These are phyloP conservation scores for Empidonax alnorum DNA, from an alignment of 2,113 vertebrate species.

Conservation along the genomic window DNA sequence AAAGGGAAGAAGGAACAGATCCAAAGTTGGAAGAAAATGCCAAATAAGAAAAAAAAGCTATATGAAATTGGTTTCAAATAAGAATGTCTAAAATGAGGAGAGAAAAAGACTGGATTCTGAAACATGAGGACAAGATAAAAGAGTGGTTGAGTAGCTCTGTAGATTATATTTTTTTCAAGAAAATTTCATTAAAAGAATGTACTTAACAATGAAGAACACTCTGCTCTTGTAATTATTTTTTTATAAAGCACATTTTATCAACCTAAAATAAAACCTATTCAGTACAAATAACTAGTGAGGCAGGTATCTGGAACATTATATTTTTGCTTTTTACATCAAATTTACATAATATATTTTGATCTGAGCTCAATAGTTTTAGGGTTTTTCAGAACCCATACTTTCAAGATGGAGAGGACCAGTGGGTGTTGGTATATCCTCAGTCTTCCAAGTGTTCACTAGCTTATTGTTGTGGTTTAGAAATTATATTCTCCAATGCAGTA, in stretches of 20 bases:
- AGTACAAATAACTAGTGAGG: background rate
- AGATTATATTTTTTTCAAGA: background rate
- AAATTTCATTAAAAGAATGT: background rate
- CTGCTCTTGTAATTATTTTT: background rate
- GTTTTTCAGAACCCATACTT: background rate
- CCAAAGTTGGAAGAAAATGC: background rate
- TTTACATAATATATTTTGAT: background rate
- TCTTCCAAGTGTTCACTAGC: background rate
- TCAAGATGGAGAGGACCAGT: background rate
- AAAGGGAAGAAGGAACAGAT: background rate
- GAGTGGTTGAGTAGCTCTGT: background rate
- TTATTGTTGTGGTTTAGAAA: background rate
- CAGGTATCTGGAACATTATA: background rate
- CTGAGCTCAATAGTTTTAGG: background rate
- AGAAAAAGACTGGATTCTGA: background rate
- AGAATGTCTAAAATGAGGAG: background rate
- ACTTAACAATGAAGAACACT: background rate
- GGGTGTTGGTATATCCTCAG: rapidly evolving
- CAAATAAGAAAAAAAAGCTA: background rate
- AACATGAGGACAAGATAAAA: background rate
- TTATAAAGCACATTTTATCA: background rate
- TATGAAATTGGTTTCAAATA: background rate
- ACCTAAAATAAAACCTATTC: background rate
- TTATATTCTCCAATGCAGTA: background rate
- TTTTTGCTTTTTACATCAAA: background rate